phyloP scores from a whole-genome alignment of 2,888 invertebrate genomes.

The Vesta saturnalis region DNA sequence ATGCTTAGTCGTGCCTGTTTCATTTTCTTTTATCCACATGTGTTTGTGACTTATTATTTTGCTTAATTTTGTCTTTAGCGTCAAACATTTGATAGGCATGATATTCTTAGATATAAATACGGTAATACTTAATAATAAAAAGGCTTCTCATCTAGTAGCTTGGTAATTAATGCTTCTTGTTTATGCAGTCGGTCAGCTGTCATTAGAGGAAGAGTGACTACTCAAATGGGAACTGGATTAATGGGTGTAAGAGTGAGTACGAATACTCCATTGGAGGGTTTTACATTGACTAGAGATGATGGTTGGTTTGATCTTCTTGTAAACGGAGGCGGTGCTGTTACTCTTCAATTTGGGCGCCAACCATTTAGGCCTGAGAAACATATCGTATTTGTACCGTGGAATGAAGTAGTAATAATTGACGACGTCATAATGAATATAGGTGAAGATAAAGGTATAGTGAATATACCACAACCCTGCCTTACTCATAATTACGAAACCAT shows the following conservation, averaged over 20 bases:
- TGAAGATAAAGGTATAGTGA: constrained; percentile 77
- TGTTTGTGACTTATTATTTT: constrained; percentile 59
- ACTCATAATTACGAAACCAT: constrained; percentile 92
- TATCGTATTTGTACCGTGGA: constrained; percentile 95
- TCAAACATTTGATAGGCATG: background rate
- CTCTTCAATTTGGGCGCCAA: constrained; percentile 91
- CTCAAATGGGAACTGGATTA: constrained; percentile 90
- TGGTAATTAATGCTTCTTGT: constrained; percentile 16
- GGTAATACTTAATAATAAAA: no score
- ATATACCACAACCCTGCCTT: constrained; percentile 80
- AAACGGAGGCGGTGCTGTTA: constrained; percentile 98
- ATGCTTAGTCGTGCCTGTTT: constrained; percentile 48
- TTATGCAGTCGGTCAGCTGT: constrained; percentile 92
- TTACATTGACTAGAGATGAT: constrained; percentile 90
- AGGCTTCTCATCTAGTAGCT: background rate
- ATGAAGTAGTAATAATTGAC: constrained; percentile 96
- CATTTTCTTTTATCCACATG: constrained; percentile 56
- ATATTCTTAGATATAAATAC: background rate
- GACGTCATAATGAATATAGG: constrained; percentile 86
- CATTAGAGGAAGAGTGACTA: constrained; percentile 93
- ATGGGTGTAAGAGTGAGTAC: constrained; percentile 97
- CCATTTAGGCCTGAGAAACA: constrained; percentile 89
- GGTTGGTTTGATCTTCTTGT: constrained; percentile 98
- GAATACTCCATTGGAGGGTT: constrained; percentile 93
- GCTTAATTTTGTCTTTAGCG: constrained; percentile 49